Conservation (phyloP, 2,797 vertebrate species). For the Prionace glauca region DNA sequence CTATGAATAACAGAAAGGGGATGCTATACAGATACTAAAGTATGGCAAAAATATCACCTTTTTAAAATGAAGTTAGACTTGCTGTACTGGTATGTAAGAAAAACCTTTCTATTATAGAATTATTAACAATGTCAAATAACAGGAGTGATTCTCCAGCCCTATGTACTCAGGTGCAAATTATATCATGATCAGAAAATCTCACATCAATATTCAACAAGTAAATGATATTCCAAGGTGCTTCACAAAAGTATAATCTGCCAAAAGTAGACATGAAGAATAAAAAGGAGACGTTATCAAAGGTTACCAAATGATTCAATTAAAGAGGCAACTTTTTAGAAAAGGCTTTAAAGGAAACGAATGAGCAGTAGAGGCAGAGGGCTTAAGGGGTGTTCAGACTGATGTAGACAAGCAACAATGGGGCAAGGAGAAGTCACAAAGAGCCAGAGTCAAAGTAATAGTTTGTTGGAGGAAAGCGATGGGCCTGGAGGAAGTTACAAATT, state of each 20-base stretch:
- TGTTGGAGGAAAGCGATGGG: background rate
- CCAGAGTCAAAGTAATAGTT: background rate
- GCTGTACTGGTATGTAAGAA: background rate
- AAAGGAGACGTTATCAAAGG: background rate
- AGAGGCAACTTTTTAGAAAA: background rate
- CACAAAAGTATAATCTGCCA: background rate
- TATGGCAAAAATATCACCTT: background rate
- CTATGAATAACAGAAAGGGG: background rate
- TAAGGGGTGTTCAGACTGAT: background rate
- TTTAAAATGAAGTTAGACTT: background rate
- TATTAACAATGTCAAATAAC: background rate
- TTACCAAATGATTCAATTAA: background rate
- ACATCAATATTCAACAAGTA: background rate
- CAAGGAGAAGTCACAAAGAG: background rate
- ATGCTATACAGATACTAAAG: background rate
- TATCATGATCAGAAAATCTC: too few species aligned
- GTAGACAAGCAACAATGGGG: background rate
- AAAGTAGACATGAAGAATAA: background rate
- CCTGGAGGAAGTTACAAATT: background rate
- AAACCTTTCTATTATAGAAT: background rate
- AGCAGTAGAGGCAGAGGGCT: background rate
- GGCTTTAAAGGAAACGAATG: background rate
- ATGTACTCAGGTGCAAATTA: too few species aligned
- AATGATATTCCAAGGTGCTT: background rate
- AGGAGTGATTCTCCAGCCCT: too few species aligned